Evolutionary conservation across 1,140 invertebrate species (phyloP), one percentile per base, ranked within the genome.

Genomic region (Apocrypta bakeri): DNA sequence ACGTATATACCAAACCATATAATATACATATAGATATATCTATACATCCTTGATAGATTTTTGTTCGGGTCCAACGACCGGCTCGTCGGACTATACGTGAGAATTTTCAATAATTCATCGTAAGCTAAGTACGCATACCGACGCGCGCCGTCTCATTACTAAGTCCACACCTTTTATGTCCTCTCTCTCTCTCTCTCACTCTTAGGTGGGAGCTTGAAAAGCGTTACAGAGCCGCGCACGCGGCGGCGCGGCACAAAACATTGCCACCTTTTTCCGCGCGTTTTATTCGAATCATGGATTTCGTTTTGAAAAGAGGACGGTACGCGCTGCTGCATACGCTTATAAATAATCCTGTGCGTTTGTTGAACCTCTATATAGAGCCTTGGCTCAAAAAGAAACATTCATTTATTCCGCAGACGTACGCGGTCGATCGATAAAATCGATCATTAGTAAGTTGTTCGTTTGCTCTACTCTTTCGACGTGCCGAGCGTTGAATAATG

Each of bases 51-150:
- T n/a, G n/a, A n/a, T n/a, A 25, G 27, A 14, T n/a, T 24, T 64
- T n/a, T 25, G 7, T 31, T 31, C 31, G n/a, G 63, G 75, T 27
- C 75, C 63, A 68, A 68, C 27, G 77, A 79, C 77, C 25, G 63
- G 61, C 21, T 21, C 61, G n/a, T 21, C 40, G 66, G 48, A 25
- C 2, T 29, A 25, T 37, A 79, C 68, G 48, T 61, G 78, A 79
- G 68, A 79, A 37, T 71, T 61, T 79, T 79, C 40, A 71, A 42
- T 79, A 24, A 71, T 33, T 33, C 11, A 24, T 21, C n/a, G 25
- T 1, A 17, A 21, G 6, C 63, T 66, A 12, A 66, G 9, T 27
- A 66, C 25, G 7, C 25, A 29, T 9, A 27, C 25, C 25, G 63
- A 63, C 1, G 12, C 3, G 37, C 42, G 2, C 9, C 24, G 17